phyloP scores from a whole-genome alignment of 1,140 invertebrate species.

The Microplitis mediator region DNA sequence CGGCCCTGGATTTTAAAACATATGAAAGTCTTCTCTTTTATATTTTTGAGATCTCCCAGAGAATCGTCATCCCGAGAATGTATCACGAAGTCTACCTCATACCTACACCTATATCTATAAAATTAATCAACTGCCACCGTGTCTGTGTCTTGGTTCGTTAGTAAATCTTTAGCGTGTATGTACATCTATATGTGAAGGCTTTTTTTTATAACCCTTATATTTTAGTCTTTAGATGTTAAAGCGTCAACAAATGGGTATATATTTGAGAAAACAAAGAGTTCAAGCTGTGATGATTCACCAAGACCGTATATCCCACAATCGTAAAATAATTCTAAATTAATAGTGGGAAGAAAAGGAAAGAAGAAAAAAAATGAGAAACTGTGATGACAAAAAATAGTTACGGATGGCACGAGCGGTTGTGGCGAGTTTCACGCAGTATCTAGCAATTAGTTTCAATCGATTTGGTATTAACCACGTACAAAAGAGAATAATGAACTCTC shows the following conservation, averaged over 20 bases:
- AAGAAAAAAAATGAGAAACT: constrained; percentile 45
- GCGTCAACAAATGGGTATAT: background rate
- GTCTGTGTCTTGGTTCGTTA: constrained; percentile 22
- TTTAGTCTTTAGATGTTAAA: background rate
- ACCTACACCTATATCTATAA: constrained; percentile 16
- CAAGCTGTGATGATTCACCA: too few relatives aligned
- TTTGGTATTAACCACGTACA: constrained; percentile 5
- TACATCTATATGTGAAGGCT: background rate
- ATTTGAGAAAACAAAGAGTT: background rate
- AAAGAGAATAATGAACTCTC: too few relatives aligned
- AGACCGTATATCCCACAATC: too few relatives aligned
- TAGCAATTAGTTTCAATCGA: constrained; percentile 51
- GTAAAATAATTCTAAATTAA: background rate
- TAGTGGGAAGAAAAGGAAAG: constrained; percentile 1
- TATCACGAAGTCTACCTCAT: constrained; percentile 3
- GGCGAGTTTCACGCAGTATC: constrained; percentile 55
- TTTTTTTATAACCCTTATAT: background rate
- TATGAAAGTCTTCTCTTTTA: constrained; percentile 8
- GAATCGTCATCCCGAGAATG: constrained; percentile 31
- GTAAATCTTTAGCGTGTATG: constrained; percentile 5
- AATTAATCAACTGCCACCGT: constrained; percentile 29
- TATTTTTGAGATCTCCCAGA: constrained; percentile 12
- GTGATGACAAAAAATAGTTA: constrained; percentile 37
- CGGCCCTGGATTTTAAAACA: constrained; percentile 6
- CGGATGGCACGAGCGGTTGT: constrained; percentile 54